Base-by-base conservation (phyloP, 2,113 vertebrate genomes). In the Oenanthe melanoleuca region DNA sequence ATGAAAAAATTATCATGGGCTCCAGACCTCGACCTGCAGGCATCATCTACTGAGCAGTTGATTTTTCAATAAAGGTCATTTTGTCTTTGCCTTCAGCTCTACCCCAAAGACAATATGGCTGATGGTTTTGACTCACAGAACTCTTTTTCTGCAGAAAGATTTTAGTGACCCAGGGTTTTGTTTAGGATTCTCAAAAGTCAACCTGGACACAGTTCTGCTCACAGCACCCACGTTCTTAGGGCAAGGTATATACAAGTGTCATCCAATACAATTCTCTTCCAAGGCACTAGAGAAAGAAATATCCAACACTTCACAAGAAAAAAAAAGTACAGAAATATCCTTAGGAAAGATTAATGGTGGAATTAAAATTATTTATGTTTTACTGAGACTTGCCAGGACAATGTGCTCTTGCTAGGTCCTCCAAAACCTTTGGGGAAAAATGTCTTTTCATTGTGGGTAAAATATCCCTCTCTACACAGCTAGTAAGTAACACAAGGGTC, bases 31-130 rank as follows among this genome's bases (percentile, higher is more conserved):
- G 25, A 95, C 55, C 29, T 69, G 34, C 23, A 86, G 40, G 33
- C 44, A 88, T 64, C n/a, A 47, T 79, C 10, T 19, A 67, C 21
- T 59, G n/a, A 42, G 28, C 34, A 80, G n/a, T 2, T 25, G 8
- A 72, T 81, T 73, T 50, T 53, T 59, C 25, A 72, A 71, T 71
- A 83, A 82, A 78, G 26, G 63, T 91, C 37, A 65, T 38, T 42
- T 74, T 93, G 80, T n/a, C 61, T 92, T 88, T 78, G 74, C 64
- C 49, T 96, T 85, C 34, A 67, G 38, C 29, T 86, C 34, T n/a
- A 70, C 34, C 22, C 44, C 72, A 34, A 59, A 85, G 38, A 80
- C 42, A 86, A 40, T 38, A 55, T 8, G 7, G 49, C 28, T 24
- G 38, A n/a, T 60, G 63, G 0, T 83, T 88, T 78, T 57, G 71